These are phyloP conservation scores for Oophaga pumilio DNA, from an alignment of 2,113 vertebrate species.

Conservation along the genomic window DNA sequence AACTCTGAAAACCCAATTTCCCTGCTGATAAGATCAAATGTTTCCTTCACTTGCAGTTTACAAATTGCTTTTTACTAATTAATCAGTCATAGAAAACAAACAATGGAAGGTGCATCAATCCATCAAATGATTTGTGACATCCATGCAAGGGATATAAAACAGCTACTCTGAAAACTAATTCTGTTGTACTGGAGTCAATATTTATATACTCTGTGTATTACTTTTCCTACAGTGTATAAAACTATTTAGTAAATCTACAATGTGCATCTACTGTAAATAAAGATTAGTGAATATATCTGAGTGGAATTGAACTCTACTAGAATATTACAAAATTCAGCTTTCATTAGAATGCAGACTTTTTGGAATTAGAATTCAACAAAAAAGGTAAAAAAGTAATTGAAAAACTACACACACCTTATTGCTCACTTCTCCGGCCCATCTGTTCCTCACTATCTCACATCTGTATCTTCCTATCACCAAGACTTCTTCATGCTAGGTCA, in stretches of 20 bases:
- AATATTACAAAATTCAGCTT: no score
- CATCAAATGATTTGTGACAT: not conserved
- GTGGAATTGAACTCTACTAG: no score
- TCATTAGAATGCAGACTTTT: no score
- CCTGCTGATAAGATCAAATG: constrained; percentile 75
- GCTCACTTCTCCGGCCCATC: no score
- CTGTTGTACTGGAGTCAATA: not conserved
- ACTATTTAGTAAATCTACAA: no score
- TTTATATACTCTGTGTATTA: not conserved
- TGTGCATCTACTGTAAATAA: not conserved
- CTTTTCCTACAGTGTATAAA: not conserved
- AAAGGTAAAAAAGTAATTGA: no score
- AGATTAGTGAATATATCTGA: no score
- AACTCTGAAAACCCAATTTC: constrained; percentile 68
- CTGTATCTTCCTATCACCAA: no score
- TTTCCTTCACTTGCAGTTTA: constrained; percentile 76
- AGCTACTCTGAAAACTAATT: not conserved
- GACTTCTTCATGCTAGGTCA: no score
- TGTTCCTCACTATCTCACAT: no score
- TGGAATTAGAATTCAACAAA: no score
- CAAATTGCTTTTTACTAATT: constrained; percentile 83
- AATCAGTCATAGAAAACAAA: constrained; percentile 79
- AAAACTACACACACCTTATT: no score
- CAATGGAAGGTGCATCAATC: not conserved
- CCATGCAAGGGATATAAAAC: not conserved